Base-by-base conservation (phyloP, 1,140 invertebrate genomes). In the Procambarus virginalis region DNA sequence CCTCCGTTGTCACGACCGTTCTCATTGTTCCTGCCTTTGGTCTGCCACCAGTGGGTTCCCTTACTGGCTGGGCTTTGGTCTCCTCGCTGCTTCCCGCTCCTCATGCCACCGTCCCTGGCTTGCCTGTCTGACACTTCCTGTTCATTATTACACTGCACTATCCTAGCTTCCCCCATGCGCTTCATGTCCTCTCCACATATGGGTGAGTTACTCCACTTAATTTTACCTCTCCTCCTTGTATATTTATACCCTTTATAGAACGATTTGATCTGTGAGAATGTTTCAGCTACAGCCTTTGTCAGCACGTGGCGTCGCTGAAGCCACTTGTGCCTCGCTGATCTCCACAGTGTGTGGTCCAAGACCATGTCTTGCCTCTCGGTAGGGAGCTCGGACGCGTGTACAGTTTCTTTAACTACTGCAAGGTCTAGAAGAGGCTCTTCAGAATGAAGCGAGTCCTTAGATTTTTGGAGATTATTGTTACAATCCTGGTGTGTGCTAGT, bases 1-100 rank as follows among this genome's bases (percentile, higher is more conserved):
- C 51, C 49, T 22, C 73, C 51, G n/a, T n/a, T 20, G 12, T 86
- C 84, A 14, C 55, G 49, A 20, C 70, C 73, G n/a, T 68, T 76
- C 34, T 86, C 84, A 22, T 51, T 78, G 34, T 77, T 86, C 46
- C 49, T 86, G 22, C 84, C 84, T 5, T 78, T 76, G 75, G 46
- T 45, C 4, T 70, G 68, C 84, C 84, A 78, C 84, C 84, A 86
- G 3, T 6, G 84, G 55, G 73, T 48, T 20, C 75, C 84, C 22
- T 58, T 34, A 34, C 81, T 22, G 17, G 17, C 48, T n/a, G 84
- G 55, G 76, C 51, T 77, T 12, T 86, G 73, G 75, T 78, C 84
- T 20, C 84, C 73, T 58, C 73, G 73, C 75, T 78, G 73, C 22
- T 78, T 73, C 5, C 84, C 84, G 3, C 84, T 49, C 20, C 34